A percentile compares a stretch with the other conserved stretches of the same genome.
Conservation (phyloP, 2,888 invertebrate species). For the Biston stratarius region DNA sequence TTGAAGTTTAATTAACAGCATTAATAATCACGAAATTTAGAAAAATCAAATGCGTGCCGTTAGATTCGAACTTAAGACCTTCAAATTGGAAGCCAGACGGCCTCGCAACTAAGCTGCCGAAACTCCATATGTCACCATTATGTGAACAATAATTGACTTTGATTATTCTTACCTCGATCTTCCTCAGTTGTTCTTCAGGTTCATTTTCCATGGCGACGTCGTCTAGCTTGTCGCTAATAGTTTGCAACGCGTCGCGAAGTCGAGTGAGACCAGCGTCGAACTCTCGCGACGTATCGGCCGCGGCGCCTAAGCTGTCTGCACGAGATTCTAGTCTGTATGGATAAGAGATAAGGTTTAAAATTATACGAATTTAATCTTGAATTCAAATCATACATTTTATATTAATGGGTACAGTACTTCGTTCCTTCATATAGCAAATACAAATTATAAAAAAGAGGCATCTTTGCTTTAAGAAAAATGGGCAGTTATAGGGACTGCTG, state of each 20-base stretch:
- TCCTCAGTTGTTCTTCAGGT: conserved; percentile 94
- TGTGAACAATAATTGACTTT: too few species aligned
- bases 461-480: neutral
- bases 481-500: too few species aligned
- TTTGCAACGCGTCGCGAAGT: conserved; percentile 94
- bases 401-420: too few species aligned
- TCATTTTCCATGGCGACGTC: conserved; percentile 92
- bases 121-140: too few species aligned
- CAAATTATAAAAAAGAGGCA: neutral
- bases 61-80: too few species aligned
- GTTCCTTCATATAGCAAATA: too few species aligned
- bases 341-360: neutral
- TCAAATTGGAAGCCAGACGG: too few species aligned
- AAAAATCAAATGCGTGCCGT: too few species aligned
- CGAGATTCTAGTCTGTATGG: conserved; percentile 92
- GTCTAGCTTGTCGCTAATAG: conserved; percentile 95
- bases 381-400: neutral
- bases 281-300: conserved; percentile 96
- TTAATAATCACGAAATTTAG: too few species aligned
- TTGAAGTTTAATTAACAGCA: too few species aligned
- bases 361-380: neutral
- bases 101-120: too few species aligned
- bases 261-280: conserved; percentile 95
- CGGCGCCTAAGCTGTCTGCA: conserved; percentile 95
- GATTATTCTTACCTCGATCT: conserved; percentile 88